Evolutionary conservation across 2,113 vertebrate species (phyloP).

Genomic region (Myrmecophaga tridactyla): DNA sequence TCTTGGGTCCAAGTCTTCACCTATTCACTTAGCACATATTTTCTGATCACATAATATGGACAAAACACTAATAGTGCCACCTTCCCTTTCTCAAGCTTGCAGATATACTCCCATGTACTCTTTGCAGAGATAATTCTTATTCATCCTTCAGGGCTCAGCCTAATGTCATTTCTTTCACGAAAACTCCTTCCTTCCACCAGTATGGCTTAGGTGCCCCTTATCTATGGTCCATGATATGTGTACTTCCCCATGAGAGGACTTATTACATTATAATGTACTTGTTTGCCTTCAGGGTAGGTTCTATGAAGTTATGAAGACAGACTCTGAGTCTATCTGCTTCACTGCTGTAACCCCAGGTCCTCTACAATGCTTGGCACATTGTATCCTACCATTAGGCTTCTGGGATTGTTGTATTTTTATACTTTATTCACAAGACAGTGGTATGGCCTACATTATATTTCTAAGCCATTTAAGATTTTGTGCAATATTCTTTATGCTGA

Average conservation of each 20-base stretch:
- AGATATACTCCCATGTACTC: neutral
- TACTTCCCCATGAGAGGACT: neutral
- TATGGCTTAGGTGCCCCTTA: neutral
- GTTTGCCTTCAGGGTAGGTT: neutral
- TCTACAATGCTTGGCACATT: neutral
- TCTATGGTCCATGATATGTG: neutral
- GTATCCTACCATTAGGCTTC: neutral
- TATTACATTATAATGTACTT: neutral
- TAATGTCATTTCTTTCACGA: neutral
- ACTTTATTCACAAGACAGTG: neutral
- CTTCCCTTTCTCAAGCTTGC: neutral
- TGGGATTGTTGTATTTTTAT: neutral
- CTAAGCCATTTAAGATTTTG: neutral
- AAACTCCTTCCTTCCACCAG: neutral
- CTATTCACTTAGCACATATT: neutral
- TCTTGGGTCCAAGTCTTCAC: neutral
- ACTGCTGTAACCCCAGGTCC: neutral
- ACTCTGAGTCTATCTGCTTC: neutral
- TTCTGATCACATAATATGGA: neutral
- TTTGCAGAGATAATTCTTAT: neutral
- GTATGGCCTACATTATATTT: neutral
- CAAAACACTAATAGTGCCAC: neutral
- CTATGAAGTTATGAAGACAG: neutral
- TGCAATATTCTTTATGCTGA: neutral
- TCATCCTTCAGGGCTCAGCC: neutral